These are phyloP conservation scores for Corapipo altera DNA, from an alignment of 2,113 vertebrate genomes.

Conservation along the genomic window DNA sequence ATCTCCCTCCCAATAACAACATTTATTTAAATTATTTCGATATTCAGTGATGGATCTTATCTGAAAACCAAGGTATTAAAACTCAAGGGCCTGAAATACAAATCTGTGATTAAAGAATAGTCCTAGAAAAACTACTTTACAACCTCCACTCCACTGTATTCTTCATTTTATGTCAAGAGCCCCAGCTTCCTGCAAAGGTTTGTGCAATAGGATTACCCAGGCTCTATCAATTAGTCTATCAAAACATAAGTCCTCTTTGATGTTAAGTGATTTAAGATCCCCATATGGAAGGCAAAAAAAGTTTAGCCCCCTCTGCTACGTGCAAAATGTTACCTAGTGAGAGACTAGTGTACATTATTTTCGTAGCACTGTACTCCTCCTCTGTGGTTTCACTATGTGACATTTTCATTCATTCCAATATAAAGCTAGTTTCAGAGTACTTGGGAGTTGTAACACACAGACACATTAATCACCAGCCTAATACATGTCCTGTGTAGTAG, in stretches of 20 bases:
- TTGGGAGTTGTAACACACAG: not conserved
- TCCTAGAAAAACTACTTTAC: not conserved
- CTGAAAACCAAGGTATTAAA: not conserved
- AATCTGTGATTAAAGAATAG: not conserved
- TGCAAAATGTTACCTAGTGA: slow-evolving; percentile 32
- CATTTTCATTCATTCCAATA: slow-evolving; percentile 52
- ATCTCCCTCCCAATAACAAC: not conserved
- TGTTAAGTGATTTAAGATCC: slow-evolving; percentile 12
- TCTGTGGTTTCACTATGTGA: slow-evolving; percentile 34
- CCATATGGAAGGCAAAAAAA: not conserved
- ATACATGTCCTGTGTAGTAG: slow-evolving; percentile 49
- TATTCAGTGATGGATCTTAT: not conserved
- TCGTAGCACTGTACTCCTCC: not conserved
- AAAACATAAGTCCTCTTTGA: slow-evolving; percentile 37
- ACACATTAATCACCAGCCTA: slow-evolving; percentile 57
- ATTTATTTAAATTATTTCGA: not conserved
- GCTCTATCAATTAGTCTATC: slow-evolving; percentile 25
- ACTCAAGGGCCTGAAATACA: not conserved
- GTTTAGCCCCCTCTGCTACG: not conserved
- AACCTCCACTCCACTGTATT: not conserved
- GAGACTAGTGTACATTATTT: slow-evolving; percentile 7
- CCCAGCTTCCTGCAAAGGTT: not conserved
- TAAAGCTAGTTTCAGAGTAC: slow-evolving; percentile 14
- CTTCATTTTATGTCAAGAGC: not conserved
- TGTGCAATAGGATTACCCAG: not conserved